Percentiles rank a stretch among this genome's conserved stretches.
Evolutionary conservation across 2,888 invertebrate species (phyloP).

Genomic region (Salpingus planirostris): DNA sequence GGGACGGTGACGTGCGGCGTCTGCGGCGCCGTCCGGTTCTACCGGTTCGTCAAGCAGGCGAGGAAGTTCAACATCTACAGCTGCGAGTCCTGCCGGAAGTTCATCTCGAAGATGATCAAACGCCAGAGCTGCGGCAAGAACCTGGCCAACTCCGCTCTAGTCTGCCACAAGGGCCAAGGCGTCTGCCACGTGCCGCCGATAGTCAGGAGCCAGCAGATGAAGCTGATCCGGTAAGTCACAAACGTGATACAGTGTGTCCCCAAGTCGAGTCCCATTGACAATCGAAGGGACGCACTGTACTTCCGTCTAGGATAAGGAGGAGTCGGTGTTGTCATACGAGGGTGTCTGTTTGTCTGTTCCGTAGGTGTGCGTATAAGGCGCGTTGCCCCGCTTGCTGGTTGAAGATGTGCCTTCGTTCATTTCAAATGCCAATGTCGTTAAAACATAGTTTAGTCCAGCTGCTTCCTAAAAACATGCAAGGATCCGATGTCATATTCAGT

Average conservation of each 20-base stretch:
- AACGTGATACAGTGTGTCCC: no score
- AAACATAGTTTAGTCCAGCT: constrained; percentile 59
- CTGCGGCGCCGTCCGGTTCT: constrained; percentile 67
- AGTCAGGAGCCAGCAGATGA: constrained; percentile 62
- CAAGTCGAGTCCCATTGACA: no score
- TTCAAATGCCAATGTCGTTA: constrained; percentile 64
- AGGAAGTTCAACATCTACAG: constrained; percentile 77
- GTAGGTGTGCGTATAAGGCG: constrained; percentile 64
- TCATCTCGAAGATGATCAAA: constrained; percentile 74
- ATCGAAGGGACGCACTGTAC: no score
- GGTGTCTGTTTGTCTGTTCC: no score
- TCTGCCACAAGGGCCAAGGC: constrained; percentile 63
- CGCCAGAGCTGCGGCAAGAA: constrained; percentile 53
- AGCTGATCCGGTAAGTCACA: constrained; percentile 49
- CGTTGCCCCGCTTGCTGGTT: constrained; percentile 84
- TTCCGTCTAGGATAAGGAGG: no score
- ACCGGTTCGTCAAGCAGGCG: constrained; percentile 68
- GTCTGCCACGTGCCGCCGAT: constrained; percentile 65
- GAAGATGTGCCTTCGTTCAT: constrained; percentile 71
- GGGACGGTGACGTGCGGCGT: constrained; percentile 68
- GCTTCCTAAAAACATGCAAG: constrained; percentile 57
- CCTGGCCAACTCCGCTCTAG: constrained; percentile 48
- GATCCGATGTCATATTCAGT: constrained; percentile 30
- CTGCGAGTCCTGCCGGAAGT: constrained; percentile 80
- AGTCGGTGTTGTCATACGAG: no score